Conservation (phyloP, 37 sponge, comb jelly and placozoan species). For the Mnemiopsis leidyi region DNA sequence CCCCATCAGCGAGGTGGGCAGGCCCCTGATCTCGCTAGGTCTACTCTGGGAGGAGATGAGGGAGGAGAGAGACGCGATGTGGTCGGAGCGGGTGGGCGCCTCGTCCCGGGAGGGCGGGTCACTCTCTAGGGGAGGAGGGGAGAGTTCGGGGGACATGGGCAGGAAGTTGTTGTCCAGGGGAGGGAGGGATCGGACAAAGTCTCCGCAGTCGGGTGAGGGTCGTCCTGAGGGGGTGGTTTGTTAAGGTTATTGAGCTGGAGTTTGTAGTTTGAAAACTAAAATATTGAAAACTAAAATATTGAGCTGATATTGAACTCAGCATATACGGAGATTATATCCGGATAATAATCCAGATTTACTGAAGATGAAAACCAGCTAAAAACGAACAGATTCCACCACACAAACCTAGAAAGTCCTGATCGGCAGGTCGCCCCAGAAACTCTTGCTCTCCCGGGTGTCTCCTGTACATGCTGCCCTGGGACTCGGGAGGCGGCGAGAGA, state of each 20-base stretch:
- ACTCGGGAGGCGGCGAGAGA: not conserved
- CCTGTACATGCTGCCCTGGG: not conserved
- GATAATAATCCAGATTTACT: too few relatives aligned
- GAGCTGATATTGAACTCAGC: too few relatives aligned
- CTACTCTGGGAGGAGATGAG: conserved; percentile 1
- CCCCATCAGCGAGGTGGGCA: conserved; percentile 35
- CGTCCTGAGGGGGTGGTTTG: not conserved
- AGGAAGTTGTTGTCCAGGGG: conserved; percentile 16
- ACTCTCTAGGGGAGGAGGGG: not conserved
- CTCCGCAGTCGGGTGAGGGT: not conserved
- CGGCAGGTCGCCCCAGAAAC: not conserved
- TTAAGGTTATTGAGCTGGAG: not conserved
- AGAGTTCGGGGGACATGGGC: conserved; percentile 39
- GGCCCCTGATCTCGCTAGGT: conserved; percentile 21
- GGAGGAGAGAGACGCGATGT: conserved; percentile 42
- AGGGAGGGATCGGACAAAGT: conserved; percentile 6
- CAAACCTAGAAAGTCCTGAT: not conserved
- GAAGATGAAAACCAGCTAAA: too few relatives aligned
- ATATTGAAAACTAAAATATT: too few relatives aligned
- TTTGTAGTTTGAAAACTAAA: too few relatives aligned
- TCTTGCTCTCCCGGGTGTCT: not conserved
- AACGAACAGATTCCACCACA: too few relatives aligned
- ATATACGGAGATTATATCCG: too few relatives aligned
- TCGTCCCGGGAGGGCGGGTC: not conserved
- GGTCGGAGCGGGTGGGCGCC: not conserved